Evolutionary conservation across 2,113 vertebrate species (phyloP).

Genomic region (Hippolais icterina): DNA sequence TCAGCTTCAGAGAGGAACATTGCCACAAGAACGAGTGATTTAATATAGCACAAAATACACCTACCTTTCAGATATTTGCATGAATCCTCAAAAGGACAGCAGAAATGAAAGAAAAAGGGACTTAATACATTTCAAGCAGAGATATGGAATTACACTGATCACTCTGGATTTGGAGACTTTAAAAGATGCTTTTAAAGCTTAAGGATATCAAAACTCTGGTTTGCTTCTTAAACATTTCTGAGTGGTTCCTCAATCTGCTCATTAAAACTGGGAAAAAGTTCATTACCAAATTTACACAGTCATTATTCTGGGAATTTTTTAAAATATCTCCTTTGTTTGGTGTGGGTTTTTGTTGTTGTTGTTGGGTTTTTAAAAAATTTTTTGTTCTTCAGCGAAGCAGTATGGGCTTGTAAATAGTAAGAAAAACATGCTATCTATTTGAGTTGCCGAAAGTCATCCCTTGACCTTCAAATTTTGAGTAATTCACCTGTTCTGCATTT

Average conservation of each 20-base stretch:
- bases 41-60: slow-evolving; percentile 15
- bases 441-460: background rate
- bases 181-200: slow-evolving; percentile 3
- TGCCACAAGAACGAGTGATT: background rate
- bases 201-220: background rate
- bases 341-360: background rate
- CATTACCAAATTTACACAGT: background rate
- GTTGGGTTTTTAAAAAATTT: too few relatives aligned
- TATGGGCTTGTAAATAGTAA: background rate
- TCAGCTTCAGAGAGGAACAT: background rate
- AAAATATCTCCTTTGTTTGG: background rate
- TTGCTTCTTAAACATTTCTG: background rate
- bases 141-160: background rate
- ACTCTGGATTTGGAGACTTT: background rate
- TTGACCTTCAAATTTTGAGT: background rate
- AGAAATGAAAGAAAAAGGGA: slow-evolving; percentile 69
- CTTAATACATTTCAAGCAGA: slow-evolving; percentile 47
- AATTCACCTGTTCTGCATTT: background rate
- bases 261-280: background rate
- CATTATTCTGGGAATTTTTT: background rate
- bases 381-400: background rate
- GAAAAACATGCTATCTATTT: fast-evolving
- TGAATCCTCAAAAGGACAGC: slow-evolving; percentile 75
- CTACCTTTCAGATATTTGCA: slow-evolving; percentile 73
- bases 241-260: background rate